A percentile compares a stretch with the other conserved stretches of the same genome.
phyloP scores from a whole-genome alignment of 2,113 vertebrate species.

The Micromys minutus region DNA sequence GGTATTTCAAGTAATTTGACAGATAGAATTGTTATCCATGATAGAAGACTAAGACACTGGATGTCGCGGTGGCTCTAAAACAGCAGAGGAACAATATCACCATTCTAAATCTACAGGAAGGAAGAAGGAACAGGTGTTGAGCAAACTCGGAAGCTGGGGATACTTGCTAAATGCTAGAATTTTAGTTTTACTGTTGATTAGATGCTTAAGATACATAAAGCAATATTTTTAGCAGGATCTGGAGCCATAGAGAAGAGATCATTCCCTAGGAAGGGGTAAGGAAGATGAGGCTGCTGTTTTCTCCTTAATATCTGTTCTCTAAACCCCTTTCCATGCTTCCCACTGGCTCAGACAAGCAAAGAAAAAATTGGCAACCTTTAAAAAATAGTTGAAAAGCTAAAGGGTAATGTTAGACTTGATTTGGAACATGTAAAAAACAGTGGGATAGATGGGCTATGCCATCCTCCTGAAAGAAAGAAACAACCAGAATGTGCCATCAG shows the following conservation, averaged over 20 bases:
- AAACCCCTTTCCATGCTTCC: neutral
- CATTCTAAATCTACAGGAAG: neutral
- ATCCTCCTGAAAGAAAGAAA: neutral
- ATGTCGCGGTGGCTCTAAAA: neutral
- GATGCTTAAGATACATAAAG: neutral
- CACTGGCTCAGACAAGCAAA: neutral
- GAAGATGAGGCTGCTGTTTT: neutral
- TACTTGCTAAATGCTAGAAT: neutral
- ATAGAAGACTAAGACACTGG: neutral
- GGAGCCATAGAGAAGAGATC: neutral
- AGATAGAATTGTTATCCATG: neutral
- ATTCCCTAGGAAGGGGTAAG: neutral
- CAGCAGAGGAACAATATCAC: neutral
- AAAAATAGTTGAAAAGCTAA: neutral
- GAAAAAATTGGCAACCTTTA: neutral
- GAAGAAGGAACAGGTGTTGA: neutral
- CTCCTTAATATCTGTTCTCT: neutral
- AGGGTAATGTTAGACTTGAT: neutral
- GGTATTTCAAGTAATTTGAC: neutral
- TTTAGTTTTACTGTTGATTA: neutral
- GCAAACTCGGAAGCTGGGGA: neutral
- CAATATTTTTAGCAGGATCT: neutral
- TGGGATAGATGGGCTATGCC: neutral
- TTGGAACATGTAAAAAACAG: neutral
- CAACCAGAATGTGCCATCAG: neutral